These are phyloP conservation scores for Perognathus longimembris DNA, from an alignment of 2,113 vertebrate genomes.

Conservation along the genomic window DNA sequence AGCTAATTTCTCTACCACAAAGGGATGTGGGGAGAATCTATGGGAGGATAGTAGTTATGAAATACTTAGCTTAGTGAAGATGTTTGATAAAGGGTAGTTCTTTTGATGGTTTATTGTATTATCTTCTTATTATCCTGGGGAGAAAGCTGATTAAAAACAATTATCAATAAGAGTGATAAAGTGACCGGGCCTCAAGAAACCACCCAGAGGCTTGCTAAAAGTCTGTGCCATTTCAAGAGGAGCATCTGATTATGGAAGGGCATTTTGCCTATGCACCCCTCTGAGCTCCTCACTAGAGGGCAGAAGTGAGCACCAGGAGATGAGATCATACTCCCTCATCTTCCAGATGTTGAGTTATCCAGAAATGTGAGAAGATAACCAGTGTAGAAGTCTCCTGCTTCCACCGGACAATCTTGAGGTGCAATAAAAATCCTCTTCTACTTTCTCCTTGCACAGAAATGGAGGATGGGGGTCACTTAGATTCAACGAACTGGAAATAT, in stretches of 20 bases:
- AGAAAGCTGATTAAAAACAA: slow-evolving; percentile 50
- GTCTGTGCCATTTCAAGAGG: not conserved
- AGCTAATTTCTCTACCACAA: not conserved
- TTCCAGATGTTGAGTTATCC: not conserved
- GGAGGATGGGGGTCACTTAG: not conserved
- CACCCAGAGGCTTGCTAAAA: not conserved
- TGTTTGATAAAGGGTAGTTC: not conserved
- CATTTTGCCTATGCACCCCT: not conserved
- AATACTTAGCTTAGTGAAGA: slow-evolving; percentile 13
- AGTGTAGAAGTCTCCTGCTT: not conserved
- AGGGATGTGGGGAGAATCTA: not conserved
- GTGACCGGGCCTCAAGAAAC: not conserved
- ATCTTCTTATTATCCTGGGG: slow-evolving; percentile 24
- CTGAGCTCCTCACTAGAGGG: not conserved
- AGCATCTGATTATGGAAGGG: not conserved
- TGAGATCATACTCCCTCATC: not conserved
- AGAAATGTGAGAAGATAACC: not conserved
- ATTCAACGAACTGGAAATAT: not conserved
- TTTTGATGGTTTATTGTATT: not conserved
- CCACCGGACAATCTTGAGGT: not conserved
- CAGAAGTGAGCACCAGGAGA: not conserved
- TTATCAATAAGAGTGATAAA: slow-evolving; percentile 39
- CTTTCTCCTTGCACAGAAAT: not conserved
- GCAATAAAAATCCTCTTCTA: not conserved
- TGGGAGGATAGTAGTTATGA: not conserved